These are phyloP conservation scores for Melanotaenia parkinsoni DNA, from an alignment of 2,797 vertebrate species.

Conservation along the genomic window DNA sequence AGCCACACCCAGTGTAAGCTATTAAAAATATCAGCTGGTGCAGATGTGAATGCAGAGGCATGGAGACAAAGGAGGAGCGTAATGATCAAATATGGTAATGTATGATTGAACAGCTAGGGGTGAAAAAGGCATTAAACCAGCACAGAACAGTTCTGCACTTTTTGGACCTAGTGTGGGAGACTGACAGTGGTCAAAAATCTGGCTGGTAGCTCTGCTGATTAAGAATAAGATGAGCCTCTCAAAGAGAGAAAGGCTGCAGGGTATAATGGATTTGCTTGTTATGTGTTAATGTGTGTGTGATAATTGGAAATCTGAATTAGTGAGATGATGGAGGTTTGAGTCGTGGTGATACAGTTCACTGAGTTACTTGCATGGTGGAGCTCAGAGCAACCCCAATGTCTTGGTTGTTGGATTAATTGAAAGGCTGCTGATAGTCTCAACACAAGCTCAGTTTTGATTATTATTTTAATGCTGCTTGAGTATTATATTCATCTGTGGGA, in stretches of 20 bases:
- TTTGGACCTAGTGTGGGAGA: slow-evolving; percentile 83
- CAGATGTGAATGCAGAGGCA: slow-evolving; percentile 54
- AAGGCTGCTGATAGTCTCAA: slow-evolving; percentile 22
- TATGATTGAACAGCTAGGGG: slow-evolving; percentile 22
- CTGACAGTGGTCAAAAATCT: slow-evolving; percentile 48
- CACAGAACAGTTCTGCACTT: slow-evolving; percentile 18
- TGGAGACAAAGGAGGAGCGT: slow-evolving; percentile 35
- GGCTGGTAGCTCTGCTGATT: slow-evolving; percentile 49
- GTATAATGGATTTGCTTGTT: slow-evolving; percentile 48
- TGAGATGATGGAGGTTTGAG: slow-evolving; percentile 35
- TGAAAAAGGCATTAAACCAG: neutral
- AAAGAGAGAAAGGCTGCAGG: slow-evolving; percentile 40
- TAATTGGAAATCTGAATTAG: slow-evolving; percentile 46
- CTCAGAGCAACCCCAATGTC: slow-evolving; percentile 12
- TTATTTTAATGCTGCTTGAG: slow-evolving; percentile 28
- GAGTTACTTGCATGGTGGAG: slow-evolving; percentile 5
- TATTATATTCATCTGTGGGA: slow-evolving; percentile 18
- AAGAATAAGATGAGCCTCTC: slow-evolving; percentile 59
- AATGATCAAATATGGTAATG: slow-evolving; percentile 41
- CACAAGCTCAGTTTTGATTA: slow-evolving; percentile 24
- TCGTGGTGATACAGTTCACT: slow-evolving; percentile 16
- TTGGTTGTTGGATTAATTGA: slow-evolving; percentile 19
- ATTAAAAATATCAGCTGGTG: slow-evolving; percentile 70
- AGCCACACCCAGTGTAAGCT: slow-evolving; percentile 72
- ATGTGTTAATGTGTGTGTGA: slow-evolving; percentile 11